Evolutionary conservation across 2,113 vertebrate species (phyloP).

Genomic region (Paradisaea rubra): DNA sequence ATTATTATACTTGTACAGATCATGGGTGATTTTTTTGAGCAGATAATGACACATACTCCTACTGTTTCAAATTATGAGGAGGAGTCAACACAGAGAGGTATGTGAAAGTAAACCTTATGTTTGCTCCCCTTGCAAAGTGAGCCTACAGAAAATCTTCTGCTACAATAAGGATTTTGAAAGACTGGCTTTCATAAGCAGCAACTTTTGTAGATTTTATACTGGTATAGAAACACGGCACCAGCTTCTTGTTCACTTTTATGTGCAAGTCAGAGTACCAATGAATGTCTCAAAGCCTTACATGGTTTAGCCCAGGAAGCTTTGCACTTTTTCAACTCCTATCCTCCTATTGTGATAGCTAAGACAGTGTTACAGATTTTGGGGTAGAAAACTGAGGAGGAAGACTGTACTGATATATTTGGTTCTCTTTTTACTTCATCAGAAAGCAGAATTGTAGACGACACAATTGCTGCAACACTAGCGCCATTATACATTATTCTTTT

Average conservation of each 20-base stretch:
- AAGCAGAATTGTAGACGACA: neutral
- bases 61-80: constrained; percentile 55
- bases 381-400: neutral
- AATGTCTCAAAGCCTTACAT: neutral
- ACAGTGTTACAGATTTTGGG: neutral
- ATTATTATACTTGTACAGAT: constrained; percentile 47
- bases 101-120: constrained; percentile 43
- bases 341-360: neutral
- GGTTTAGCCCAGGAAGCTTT: neutral
- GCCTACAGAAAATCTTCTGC: neutral
- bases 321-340: neutral
- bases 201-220: neutral
- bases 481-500: neutral
- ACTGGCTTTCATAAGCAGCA: neutral
- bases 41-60: constrained; percentile 65
- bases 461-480: neutral
- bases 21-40: neutral
- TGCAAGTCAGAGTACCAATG: neutral
- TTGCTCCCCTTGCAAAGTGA: neutral
- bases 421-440: neutral
- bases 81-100: constrained; percentile 26
- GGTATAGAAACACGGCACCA: neutral
- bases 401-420: neutral
- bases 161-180: neutral
- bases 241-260: neutral